A percentile compares a stretch with the other conserved stretches of the same genome.
Conservation (phyloP, 2,113 vertebrate genomes). For the Rhizomys pruinosus region DNA sequence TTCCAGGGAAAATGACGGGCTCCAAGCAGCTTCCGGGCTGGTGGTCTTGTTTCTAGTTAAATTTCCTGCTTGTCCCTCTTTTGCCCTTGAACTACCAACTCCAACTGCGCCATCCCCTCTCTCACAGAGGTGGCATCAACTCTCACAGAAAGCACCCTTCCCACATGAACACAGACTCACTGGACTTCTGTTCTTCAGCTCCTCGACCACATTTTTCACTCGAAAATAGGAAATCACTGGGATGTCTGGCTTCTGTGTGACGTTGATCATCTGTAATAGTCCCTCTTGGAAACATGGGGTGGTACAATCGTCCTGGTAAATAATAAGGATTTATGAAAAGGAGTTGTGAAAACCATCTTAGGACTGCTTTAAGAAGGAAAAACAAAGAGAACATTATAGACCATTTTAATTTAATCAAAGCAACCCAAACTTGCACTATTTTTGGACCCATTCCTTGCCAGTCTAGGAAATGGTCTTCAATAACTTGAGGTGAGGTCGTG, state of each 20-base stretch:
- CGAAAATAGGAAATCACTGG: fast-evolving
- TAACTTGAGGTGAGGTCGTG: not conserved
- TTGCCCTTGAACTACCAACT: not conserved
- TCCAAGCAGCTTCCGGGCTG: not conserved
- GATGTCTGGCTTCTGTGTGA: fast-evolving
- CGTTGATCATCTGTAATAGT: slow-evolving; percentile 46
- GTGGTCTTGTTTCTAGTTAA: not conserved
- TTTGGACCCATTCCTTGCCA: not conserved
- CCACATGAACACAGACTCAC: slow-evolving; percentile 49
- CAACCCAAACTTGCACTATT: not conserved
- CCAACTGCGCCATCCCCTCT: not conserved
- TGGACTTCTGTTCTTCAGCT: slow-evolving; percentile 20
- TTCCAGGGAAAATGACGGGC: not conserved
- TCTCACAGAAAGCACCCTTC: not conserved
- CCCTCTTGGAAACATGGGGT: slow-evolving; percentile 70
- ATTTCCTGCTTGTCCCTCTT: not conserved
- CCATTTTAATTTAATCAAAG: not conserved
- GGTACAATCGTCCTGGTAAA: slow-evolving; percentile 67
- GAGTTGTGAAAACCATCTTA: not conserved
- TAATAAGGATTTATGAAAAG: not conserved
- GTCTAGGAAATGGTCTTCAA: not conserved
- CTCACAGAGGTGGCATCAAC: not conserved
- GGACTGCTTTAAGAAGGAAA: not conserved
- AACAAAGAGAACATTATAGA: not conserved
- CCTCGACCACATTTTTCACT: not conserved